These are phyloP conservation scores for Drosophila paracracens DNA, from an alignment of 2,888 invertebrate species.

Conservation along the genomic window DNA sequence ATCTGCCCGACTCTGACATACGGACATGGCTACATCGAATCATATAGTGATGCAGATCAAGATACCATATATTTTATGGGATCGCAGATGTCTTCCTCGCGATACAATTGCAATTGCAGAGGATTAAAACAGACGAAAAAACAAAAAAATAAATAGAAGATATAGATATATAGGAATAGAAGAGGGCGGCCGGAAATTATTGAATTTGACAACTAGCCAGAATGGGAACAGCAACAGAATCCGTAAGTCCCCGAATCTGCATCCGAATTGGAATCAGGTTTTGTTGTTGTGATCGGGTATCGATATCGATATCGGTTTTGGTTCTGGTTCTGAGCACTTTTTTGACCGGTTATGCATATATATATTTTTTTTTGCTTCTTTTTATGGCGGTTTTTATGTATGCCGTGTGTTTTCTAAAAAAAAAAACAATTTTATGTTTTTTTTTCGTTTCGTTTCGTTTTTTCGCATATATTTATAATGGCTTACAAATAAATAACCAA, in stretches of 20 bases:
- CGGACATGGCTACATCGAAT: conserved; percentile 15
- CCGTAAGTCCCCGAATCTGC: conserved; percentile 15
- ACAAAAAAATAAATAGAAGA: conserved; percentile 11
- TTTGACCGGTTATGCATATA: conserved; percentile 75
- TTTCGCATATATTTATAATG: conserved; percentile 61
- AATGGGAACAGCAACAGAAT: conserved; percentile 25
- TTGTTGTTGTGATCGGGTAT: conserved; percentile 8
- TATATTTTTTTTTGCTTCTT: conserved; percentile 50
- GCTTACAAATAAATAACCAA: conserved; percentile 74
- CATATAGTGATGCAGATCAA: background rate
- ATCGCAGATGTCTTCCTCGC: background rate
- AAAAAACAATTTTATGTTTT: conserved; percentile 14
- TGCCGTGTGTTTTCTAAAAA: conserved; percentile 52
- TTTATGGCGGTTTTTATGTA: conserved; percentile 69
- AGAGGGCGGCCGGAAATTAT: conserved; percentile 4
- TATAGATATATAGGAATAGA: background rate
- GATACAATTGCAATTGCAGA: no score
- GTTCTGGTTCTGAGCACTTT: conserved; percentile 52
- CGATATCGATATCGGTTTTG: conserved; percentile 30
- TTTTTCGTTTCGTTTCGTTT: conserved; percentile 28
- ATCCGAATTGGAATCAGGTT: conserved; percentile 47
- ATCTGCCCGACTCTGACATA: background rate
- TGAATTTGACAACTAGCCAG: conserved; percentile 28
- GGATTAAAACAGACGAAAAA: background rate
- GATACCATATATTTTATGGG: background rate